These are phyloP conservation scores for Bombus pascuorum DNA, from an alignment of 1,140 invertebrate species.

Conservation along the genomic window DNA sequence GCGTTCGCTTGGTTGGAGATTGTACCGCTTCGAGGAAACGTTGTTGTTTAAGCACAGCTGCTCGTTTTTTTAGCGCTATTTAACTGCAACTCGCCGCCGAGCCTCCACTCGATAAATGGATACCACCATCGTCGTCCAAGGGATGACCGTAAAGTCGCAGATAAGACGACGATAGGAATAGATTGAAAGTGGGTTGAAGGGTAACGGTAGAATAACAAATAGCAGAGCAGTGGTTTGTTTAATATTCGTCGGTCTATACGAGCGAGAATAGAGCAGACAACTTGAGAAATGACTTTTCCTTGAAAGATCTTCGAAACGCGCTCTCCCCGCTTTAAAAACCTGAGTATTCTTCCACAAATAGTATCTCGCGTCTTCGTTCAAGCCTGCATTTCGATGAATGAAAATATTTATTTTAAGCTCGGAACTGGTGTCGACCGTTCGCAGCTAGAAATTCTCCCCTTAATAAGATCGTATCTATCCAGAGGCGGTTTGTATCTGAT, in stretches of 20 bases:
- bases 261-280: background rate
- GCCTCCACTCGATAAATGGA: background rate
- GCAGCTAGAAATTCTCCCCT: background rate
- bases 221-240: background rate
- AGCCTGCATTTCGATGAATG: background rate
- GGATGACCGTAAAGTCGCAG: background rate
- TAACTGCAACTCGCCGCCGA: background rate
- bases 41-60: constrained; percentile 5
- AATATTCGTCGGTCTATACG: background rate
- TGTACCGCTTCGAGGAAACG: constrained; percentile 8
- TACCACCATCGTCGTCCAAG: background rate
- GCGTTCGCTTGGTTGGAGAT: constrained; percentile 9
- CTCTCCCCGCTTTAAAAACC: background rate
- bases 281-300: background rate
- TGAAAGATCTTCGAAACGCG: background rate
- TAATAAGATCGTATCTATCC: constrained; percentile 18
- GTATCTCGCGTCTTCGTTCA: too few relatives aligned
- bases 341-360: too few relatives aligned
- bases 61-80: background rate
- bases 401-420: background rate
- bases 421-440: background rate
- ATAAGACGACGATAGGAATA: background rate
- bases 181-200: background rate
- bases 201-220: constrained; percentile 7
- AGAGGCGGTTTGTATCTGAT: background rate